Percentiles rank a stretch among this genome's conserved stretches.
These are phyloP conservation scores for Ichneumoninae sp. DNA, from an alignment of 2,888 invertebrate genomes.

Conservation along the genomic window DNA sequence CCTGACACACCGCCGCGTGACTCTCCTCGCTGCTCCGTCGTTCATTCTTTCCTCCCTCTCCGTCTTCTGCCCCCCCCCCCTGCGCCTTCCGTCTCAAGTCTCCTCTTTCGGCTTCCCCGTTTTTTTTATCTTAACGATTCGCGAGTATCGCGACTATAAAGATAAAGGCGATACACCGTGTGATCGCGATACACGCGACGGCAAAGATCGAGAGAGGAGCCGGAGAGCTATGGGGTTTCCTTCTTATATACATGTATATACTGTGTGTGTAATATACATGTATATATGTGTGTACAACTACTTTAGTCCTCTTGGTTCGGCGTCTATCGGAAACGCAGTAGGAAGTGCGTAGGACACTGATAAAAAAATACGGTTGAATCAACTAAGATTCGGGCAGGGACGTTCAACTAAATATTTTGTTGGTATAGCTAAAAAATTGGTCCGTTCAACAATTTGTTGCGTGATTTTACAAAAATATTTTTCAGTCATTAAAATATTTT, in stretches of 20 bases:
- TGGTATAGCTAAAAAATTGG: too few relatives aligned
- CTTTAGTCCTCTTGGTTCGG: neutral
- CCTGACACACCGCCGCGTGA: conserved; percentile 22
- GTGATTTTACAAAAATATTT: too few relatives aligned
- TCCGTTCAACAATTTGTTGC: too few relatives aligned
- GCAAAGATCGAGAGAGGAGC: conserved; percentile 35
- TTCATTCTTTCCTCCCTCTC: conserved; percentile 39
- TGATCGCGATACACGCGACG: conserved; percentile 67
- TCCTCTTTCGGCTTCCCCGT: conserved; percentile 38
- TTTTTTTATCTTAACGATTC: conserved; percentile 68
- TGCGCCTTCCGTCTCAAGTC: conserved; percentile 28
- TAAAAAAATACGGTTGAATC: too few relatives aligned
- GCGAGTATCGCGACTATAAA: conserved; percentile 69
- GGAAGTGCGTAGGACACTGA: neutral
- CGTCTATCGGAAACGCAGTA: neutral
- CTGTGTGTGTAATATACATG: too few relatives aligned
- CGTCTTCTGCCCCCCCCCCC: conserved; percentile 5
- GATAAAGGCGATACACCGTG: conserved; percentile 67
- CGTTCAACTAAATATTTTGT: too few relatives aligned
- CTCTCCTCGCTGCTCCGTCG: conserved; percentile 43
- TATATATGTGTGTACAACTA: neutral
- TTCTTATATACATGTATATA: conserved; percentile 45
- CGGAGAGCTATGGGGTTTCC: conserved; percentile 51
- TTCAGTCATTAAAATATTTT: too few relatives aligned
- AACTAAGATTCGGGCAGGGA: too few relatives aligned